Conservation (phyloP, 2,113 vertebrate species). For the Eolophus roseicapilla region DNA sequence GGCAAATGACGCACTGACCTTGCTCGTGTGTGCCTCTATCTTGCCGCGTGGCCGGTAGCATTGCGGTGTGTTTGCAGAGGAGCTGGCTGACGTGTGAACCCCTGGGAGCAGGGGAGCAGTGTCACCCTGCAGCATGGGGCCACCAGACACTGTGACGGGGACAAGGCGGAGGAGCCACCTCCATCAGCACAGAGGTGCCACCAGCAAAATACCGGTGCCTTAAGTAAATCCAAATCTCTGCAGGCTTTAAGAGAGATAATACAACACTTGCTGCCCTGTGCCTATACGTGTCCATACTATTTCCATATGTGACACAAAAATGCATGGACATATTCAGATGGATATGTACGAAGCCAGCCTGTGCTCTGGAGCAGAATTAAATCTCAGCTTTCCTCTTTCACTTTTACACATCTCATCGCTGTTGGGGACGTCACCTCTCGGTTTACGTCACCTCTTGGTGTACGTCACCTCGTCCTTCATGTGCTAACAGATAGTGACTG, state of each 20-base stretch:
- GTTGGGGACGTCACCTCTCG: not conserved
- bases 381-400: not conserved
- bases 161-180: not conserved
- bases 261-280: not conserved
- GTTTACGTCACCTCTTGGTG: not conserved
- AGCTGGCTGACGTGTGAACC: not conserved
- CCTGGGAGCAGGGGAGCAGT: not conserved
- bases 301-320: not conserved
- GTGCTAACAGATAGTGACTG: not conserved
- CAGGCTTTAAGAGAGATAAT: not conserved
- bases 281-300: not conserved
- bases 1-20: not conserved
- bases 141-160: not conserved
- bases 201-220: fast-evolving
- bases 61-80: not conserved
- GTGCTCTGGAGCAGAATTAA: not conserved
- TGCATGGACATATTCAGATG: fast-evolving
- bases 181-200: fast-evolving
- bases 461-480: fast-evolving
- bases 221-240: fast-evolving
- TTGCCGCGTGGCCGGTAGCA: fast-evolving
- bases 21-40: fast-evolving
- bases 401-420: too few relatives aligned
- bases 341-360: not conserved
- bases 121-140: not conserved